phyloP scores from a whole-genome alignment of 2,797 vertebrate genomes.

The Typhlichthys subterraneus region DNA sequence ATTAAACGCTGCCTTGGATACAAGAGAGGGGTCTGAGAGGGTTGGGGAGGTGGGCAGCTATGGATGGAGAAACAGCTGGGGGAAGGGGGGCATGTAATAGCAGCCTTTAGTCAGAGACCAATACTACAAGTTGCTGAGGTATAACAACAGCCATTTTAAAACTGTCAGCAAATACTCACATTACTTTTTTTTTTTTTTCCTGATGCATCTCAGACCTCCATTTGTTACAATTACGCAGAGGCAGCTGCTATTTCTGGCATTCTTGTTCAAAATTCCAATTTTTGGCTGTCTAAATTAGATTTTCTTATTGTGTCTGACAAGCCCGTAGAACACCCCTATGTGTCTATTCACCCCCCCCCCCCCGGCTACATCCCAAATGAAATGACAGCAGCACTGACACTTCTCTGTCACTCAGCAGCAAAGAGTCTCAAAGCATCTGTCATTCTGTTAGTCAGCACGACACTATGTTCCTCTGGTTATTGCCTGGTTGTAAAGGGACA shows the following conservation, averaged over 20 bases:
- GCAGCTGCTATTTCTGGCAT: constrained; percentile 65
- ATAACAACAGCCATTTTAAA: constrained; percentile 44
- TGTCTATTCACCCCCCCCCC: constrained; percentile 57
- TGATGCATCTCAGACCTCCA: constrained; percentile 58
- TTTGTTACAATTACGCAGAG: constrained; percentile 71
- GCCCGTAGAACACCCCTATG: constrained; percentile 65
- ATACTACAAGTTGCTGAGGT: constrained; percentile 48
- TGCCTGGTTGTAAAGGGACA: constrained; percentile 53
- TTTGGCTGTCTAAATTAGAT: constrained; percentile 55
- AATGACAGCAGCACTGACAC: constrained; percentile 62
- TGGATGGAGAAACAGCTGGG: constrained; percentile 37
- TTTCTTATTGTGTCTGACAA: constrained; percentile 63
- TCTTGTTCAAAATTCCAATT: constrained; percentile 55
- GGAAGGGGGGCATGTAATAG: constrained; percentile 58
- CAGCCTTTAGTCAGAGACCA: constrained; percentile 63
- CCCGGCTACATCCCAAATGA: constrained; percentile 43
- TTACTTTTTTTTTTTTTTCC: constrained; percentile 61
- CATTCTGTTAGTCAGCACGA: constrained; percentile 64
- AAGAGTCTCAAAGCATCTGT: constrained; percentile 63
- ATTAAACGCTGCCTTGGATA: constrained; percentile 78
- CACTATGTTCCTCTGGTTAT: constrained; percentile 52
- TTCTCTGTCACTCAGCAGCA: constrained; percentile 63
- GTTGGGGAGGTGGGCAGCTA: constrained; percentile 45
- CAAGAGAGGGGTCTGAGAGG: constrained; percentile 58
- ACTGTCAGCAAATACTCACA: constrained; percentile 62